Evolutionary conservation across 2,113 vertebrate genomes (phyloP).

Genomic region (Cyrtonyx montezumae): DNA sequence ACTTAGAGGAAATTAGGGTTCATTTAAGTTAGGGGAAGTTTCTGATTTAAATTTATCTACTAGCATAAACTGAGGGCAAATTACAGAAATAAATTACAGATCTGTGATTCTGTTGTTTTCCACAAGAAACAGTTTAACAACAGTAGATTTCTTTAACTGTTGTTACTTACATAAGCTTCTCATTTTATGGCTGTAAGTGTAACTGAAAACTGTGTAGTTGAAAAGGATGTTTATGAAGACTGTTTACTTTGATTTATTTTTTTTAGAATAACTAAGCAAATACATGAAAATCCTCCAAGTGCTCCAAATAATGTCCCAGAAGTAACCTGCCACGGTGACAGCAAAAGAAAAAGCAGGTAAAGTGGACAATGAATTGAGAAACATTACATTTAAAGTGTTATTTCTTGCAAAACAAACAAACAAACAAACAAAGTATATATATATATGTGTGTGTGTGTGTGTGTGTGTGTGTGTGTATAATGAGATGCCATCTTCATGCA

Average conservation of each 20-base stretch:
- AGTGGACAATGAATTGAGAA: background rate
- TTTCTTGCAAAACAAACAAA: background rate
- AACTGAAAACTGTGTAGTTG: background rate
- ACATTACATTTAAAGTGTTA: background rate
- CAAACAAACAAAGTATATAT: background rate
- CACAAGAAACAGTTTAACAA: background rate
- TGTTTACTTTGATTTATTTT: background rate
- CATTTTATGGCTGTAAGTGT: background rate
- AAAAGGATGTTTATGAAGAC: background rate
- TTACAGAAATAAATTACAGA: background rate
- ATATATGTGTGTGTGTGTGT: too few relatives aligned
- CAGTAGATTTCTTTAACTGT: background rate
- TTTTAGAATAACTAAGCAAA: conserved; percentile 41
- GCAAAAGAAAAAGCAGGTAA: conserved; percentile 60
- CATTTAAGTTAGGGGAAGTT: background rate
- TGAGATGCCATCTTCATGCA: background rate
- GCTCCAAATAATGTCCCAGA: background rate
- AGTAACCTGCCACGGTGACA: background rate
- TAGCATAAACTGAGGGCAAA: background rate
- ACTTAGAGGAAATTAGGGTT: background rate
- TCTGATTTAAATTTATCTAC: background rate
- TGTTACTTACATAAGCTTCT: background rate
- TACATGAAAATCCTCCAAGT: background rate
- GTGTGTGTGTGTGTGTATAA: too few relatives aligned
- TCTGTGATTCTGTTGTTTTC: background rate